Evolutionary conservation across 2,113 vertebrate genomes (phyloP).

Genomic region (Stomatorhinus ivindoensis): DNA sequence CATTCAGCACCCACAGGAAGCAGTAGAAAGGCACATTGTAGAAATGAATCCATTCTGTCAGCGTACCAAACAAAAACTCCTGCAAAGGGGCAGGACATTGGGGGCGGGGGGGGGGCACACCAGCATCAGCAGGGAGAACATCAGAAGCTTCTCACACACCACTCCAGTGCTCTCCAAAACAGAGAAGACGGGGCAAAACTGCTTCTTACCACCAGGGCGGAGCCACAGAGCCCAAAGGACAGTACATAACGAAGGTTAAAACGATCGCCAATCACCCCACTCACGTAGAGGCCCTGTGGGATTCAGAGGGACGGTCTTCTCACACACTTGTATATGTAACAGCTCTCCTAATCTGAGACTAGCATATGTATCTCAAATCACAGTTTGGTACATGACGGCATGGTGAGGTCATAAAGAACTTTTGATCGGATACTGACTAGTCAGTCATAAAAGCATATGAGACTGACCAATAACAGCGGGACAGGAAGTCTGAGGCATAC

Average conservation of each 20-base stretch:
- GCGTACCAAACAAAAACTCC: conserved; percentile 79
- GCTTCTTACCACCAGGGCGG: conserved; percentile 78
- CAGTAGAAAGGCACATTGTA: conserved; percentile 89
- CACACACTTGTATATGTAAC: not conserved
- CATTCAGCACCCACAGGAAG: conserved; percentile 80
- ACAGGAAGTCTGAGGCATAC: not conserved
- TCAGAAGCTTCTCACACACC: not conserved
- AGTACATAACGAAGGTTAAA: conserved; percentile 86
- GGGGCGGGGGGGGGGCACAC: not conserved
- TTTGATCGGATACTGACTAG: not conserved
- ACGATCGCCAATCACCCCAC: conserved; percentile 81
- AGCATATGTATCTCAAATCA: not conserved
- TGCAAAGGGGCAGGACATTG: conserved; percentile 30
- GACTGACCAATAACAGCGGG: not conserved
- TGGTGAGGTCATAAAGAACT: not conserved
- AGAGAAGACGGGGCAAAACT: not conserved
- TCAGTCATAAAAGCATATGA: not conserved
- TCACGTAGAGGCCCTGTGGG: conserved; percentile 83
- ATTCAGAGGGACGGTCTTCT: not conserved
- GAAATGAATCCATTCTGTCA: conserved; percentile 88
- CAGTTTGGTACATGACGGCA: not conserved
- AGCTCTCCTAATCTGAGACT: not conserved
- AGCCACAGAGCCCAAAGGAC: conserved; percentile 87
- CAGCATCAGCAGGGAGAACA: not conserved
- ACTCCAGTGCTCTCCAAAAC: not conserved